phyloP scores from a whole-genome alignment of 2,888 invertebrate genomes.

The Caenorhabditis sp. region DNA sequence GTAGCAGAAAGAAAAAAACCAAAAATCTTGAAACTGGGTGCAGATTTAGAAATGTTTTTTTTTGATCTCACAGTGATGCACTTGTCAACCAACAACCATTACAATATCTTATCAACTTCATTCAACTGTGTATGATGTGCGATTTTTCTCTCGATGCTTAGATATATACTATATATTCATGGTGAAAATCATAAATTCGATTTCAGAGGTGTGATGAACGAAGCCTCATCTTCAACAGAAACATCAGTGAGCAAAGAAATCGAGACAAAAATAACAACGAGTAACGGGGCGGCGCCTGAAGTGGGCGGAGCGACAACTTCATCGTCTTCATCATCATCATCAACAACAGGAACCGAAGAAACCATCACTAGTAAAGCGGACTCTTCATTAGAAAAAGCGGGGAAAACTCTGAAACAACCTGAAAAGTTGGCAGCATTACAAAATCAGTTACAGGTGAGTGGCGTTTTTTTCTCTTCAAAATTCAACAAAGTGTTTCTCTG shows the following conservation, averaged over 20 bases:
- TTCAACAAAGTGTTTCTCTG: background rate
- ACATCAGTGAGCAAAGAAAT: constrained; percentile 2
- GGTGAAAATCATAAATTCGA: too few species aligned
- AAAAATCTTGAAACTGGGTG: background rate
- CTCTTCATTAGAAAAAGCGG: constrained; percentile 11
- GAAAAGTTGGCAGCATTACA: constrained; percentile 20
- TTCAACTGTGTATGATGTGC: background rate
- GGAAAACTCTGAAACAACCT: constrained; percentile 22
- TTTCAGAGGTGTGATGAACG: constrained; percentile 36
- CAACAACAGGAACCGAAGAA: background rate
- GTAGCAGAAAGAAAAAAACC: too few species aligned
- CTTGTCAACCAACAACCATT: background rate
- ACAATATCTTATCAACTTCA: background rate
- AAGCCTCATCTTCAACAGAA: constrained; percentile 34
- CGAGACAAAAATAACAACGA: background rate
- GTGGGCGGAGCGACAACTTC: background rate
- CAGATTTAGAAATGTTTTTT: too few species aligned
- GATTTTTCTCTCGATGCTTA: background rate
- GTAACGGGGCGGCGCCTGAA: constrained; percentile 12
- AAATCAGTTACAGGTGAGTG: constrained; percentile 20
- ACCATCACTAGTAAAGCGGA: constrained; percentile 12
- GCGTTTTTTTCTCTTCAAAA: background rate
- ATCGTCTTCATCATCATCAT: background rate
- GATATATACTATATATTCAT: too few species aligned
- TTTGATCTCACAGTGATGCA: background rate